Conservation (phyloP, 1,140 invertebrate species). For the Bombus confusus region DNA sequence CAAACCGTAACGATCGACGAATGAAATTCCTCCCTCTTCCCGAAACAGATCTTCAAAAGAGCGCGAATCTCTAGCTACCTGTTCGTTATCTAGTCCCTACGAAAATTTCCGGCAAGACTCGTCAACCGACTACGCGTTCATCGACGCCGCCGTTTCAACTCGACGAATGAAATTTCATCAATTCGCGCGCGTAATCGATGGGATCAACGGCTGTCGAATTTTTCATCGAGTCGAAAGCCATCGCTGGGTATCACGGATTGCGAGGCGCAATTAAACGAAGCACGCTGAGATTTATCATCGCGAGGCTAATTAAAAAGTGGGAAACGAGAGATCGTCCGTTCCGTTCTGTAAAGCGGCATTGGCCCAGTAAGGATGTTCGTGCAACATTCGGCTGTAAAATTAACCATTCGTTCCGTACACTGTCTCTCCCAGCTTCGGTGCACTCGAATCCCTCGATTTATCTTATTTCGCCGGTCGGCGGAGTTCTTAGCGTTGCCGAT, state of each 20-base stretch:
- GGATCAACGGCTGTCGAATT: background rate
- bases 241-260: background rate
- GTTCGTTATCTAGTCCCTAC: background rate
- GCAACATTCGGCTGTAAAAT: slow-evolving; percentile 63
- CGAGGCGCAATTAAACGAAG: slow-evolving; percentile 71
- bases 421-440: background rate
- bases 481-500: background rate
- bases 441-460: slow-evolving; percentile 17
- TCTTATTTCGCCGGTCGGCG: background rate
- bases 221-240: background rate
- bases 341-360: slow-evolving; percentile 77
- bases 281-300: slow-evolving; percentile 76
- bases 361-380: slow-evolving; percentile 52
- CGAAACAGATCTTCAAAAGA: background rate
- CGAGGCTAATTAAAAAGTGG: slow-evolving; percentile 78
- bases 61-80: too few relatives aligned
- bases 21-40: background rate
- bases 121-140: background rate
- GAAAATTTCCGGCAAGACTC: background rate
- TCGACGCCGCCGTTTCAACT: background rate
- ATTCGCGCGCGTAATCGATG: background rate
- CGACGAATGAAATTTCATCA: background rate
- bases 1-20: too few relatives aligned
- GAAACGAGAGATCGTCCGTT: slow-evolving; percentile 78
- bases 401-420: slow-evolving; percentile 19